Conservation (phyloP, 2,888 invertebrate genomes). For the Allacma fusca region DNA sequence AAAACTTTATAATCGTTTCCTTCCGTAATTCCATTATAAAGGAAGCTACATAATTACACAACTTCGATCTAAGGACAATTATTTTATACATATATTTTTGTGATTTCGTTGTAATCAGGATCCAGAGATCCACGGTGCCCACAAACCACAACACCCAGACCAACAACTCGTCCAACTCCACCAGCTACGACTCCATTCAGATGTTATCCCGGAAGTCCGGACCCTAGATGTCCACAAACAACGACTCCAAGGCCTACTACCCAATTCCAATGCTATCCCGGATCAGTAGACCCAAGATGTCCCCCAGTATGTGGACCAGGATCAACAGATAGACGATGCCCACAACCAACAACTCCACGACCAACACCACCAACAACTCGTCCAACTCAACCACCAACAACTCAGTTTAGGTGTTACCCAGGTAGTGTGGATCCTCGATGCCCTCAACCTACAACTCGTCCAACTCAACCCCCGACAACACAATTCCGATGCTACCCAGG, state of each 20-base stretch:
- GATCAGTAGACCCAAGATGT: constrained; percentile 35
- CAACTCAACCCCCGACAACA: constrained; percentile 26
- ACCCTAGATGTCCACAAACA: constrained; percentile 22
- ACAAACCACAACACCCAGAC: constrained; percentile 35
- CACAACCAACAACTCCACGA: constrained; percentile 30
- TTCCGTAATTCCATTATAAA: no score
- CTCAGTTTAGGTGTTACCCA: constrained; percentile 49
- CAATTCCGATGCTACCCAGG: constrained; percentile 37
- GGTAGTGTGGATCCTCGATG: constrained; percentile 59
- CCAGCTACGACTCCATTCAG: constrained; percentile 27
- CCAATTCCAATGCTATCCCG: constrained; percentile 41
- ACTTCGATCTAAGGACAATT: no score
- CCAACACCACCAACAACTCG: constrained; percentile 1
- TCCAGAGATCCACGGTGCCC: constrained; percentile 36
- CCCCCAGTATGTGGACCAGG: constrained; percentile 31
- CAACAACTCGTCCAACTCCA: constrained; percentile 42
- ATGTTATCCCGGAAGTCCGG: constrained; percentile 50
- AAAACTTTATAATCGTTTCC: constrained; percentile 63
- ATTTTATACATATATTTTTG: no score
- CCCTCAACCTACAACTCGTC: constrained; percentile 29
- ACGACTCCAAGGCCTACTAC: constrained; percentile 44
- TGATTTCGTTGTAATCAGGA: constrained; percentile 37
- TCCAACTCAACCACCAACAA: neutral
- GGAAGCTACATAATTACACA: no score
- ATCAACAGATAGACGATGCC: constrained; percentile 37